These are phyloP conservation scores for Anagyrus pseudococci DNA, from an alignment of 2,888 invertebrate genomes.

Conservation along the genomic window DNA sequence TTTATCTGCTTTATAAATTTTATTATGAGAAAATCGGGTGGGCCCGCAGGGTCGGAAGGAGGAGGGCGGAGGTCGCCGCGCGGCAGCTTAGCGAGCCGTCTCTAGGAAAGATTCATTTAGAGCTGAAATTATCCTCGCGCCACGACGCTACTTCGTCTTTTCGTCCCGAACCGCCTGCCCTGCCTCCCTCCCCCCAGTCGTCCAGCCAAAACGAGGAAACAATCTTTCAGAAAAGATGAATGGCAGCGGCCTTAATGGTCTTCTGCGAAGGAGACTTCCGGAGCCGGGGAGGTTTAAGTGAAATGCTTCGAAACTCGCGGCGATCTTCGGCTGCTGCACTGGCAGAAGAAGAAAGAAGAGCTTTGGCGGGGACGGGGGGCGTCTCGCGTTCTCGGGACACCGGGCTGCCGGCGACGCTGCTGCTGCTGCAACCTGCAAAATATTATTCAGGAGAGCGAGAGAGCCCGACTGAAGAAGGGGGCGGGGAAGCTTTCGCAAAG, in stretches of 20 bases:
- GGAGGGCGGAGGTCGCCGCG: background rate
- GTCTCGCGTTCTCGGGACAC: background rate
- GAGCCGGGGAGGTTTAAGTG: slow-evolving; percentile 6
- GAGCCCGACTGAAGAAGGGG: too few relatives aligned
- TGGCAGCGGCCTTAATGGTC: slow-evolving; percentile 39
- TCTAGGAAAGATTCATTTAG: slow-evolving; percentile 36
- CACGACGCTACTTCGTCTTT: slow-evolving; percentile 23
- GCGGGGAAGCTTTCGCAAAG: too few relatives aligned
- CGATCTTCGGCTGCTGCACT: slow-evolving; percentile 19
- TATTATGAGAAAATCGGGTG: background rate
- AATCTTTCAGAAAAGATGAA: slow-evolving; percentile 41
- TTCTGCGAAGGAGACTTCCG: slow-evolving; percentile 27
- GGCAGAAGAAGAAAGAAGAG: background rate
- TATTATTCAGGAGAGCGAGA: slow-evolving; percentile 27
- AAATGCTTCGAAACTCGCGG: too few relatives aligned
- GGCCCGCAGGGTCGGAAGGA: background rate
- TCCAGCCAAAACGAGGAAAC: slow-evolving; percentile 33
- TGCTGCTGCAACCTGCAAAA: slow-evolving; percentile 19
- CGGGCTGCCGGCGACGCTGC: background rate
- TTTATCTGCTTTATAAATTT: too few relatives aligned
- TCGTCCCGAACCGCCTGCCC: background rate
- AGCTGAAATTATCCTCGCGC: slow-evolving; percentile 35
- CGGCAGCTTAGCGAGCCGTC: slow-evolving; percentile 10
- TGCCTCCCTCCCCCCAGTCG: background rate
- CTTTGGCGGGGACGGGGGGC: slow-evolving; percentile 3